phyloP scores from a whole-genome alignment of 2,888 invertebrate genomes.

The Pristionchus exspectatus region DNA sequence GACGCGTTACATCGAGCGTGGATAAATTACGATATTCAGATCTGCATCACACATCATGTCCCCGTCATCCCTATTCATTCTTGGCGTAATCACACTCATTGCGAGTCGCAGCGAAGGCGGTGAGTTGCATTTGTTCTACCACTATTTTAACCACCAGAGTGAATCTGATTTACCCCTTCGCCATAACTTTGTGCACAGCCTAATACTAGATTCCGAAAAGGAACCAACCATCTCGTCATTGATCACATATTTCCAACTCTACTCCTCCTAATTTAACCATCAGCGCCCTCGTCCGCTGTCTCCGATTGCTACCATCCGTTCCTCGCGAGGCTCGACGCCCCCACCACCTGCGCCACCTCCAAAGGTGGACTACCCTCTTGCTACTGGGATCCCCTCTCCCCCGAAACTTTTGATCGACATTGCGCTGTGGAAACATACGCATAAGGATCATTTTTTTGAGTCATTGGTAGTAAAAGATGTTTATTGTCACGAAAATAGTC shows the following conservation, averaged over 20 bases:
- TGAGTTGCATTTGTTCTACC: neutral
- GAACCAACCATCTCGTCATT: no score
- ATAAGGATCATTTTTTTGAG: no score
- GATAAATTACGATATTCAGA: neutral
- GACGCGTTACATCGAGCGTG: no score
- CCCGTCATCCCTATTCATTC: neutral
- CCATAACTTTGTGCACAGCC: neutral
- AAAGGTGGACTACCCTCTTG: slow-evolving; percentile 16
- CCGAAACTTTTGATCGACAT: neutral
- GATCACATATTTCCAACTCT: neutral
- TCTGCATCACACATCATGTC: slow-evolving; percentile 3
- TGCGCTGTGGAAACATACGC: no score
- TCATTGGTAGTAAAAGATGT: no score
- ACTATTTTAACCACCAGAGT: neutral
- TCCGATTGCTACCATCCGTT: slow-evolving; percentile 53
- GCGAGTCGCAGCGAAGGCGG: neutral
- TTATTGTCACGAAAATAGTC: no score
- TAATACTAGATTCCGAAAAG: no score
- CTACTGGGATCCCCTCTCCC: neutral
- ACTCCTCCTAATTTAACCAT: slow-evolving; percentile 18
- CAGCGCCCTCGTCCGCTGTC: slow-evolving; percentile 45
- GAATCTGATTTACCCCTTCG: neutral
- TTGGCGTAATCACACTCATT: neutral
- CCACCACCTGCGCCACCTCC: slow-evolving; percentile 38
- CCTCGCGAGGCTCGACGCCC: slow-evolving; percentile 31